Conservation (phyloP, 64 coral and sea anemone genomes). For the Dendronephthya gigantea region DNA sequence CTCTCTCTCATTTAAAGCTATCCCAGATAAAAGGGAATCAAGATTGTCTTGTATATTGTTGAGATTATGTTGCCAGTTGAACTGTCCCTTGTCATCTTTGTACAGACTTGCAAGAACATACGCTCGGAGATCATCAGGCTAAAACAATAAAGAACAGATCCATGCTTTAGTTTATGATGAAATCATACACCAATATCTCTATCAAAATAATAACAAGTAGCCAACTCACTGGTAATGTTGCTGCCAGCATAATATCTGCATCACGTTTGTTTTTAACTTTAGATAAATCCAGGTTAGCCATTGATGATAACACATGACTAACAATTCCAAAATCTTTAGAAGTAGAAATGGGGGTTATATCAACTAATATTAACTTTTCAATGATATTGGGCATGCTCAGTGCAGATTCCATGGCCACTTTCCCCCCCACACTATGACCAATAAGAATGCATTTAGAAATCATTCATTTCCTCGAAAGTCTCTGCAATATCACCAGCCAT, state of each 20-base stretch:
- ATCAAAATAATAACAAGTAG: not conserved
- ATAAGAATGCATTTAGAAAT: slow-evolving; percentile 61
- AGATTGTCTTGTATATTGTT: not conserved
- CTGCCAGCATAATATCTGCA: slow-evolving; percentile 60
- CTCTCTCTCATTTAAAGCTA: not conserved
- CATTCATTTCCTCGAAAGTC: slow-evolving; percentile 50
- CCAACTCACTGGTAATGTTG: slow-evolving; percentile 62
- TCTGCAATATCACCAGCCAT: slow-evolving; percentile 51
- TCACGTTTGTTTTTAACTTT: slow-evolving; percentile 49
- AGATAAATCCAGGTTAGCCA: slow-evolving; percentile 60
- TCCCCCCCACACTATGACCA: slow-evolving; percentile 95
- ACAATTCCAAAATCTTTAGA: slow-evolving; percentile 21
- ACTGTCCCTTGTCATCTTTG: not conserved
- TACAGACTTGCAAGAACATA: not conserved
- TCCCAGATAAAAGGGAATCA: not conserved
- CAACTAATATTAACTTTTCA: slow-evolving; percentile 74
- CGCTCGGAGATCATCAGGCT: not conserved
- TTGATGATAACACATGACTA: slow-evolving; percentile 41
- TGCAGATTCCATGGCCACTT: slow-evolving; percentile 76
- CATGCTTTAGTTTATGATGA: not conserved
- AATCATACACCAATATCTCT: too few species aligned
- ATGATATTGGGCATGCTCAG: slow-evolving; percentile 54
- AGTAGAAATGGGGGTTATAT: slow-evolving; percentile 36
- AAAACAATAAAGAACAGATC: not conserved
- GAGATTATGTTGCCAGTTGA: not conserved